Conservation (phyloP, 2,888 invertebrate species). For the Dorcus hopei region DNA sequence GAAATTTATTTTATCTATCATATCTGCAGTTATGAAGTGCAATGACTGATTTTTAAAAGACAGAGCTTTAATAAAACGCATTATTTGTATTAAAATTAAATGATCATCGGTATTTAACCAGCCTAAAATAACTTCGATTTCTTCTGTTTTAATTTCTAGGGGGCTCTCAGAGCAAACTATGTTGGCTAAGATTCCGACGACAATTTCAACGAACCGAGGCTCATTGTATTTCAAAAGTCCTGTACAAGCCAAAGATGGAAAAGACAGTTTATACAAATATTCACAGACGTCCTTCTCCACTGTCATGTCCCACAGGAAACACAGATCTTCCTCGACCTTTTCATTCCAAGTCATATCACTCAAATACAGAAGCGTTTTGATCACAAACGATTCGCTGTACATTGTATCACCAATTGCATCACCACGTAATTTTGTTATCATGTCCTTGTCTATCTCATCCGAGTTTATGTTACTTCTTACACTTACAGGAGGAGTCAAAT, state of each 20-base stretch:
- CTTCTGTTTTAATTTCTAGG: slow-evolving; percentile 56
- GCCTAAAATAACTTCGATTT: slow-evolving; percentile 56
- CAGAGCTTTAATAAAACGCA: slow-evolving; percentile 62
- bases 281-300: slow-evolving; percentile 71
- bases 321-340: slow-evolving; percentile 69
- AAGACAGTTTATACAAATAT: slow-evolving; percentile 65
- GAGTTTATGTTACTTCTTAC: slow-evolving; percentile 23
- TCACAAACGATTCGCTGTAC: slow-evolving; percentile 73
- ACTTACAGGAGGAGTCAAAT: too few relatives aligned
- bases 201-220: slow-evolving; percentile 71
- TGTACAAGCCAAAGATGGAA: slow-evolving; percentile 62
- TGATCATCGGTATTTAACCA: slow-evolving; percentile 65
- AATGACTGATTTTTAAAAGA: slow-evolving; percentile 23
- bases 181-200: slow-evolving; percentile 81
- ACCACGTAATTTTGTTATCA: slow-evolving; percentile 58
- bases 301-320: slow-evolving; percentile 83
- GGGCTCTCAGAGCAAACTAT: slow-evolving; percentile 66
- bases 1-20: slow-evolving; percentile 60
- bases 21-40: slow-evolving; percentile 45
- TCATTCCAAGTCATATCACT: slow-evolving; percentile 58
- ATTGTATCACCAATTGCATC: slow-evolving; percentile 79
- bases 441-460: slow-evolving; percentile 43
- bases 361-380: slow-evolving; percentile 65
- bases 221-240: slow-evolving; percentile 57
- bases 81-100: slow-evolving; percentile 68